Percentiles rank a stretch among this genome's conserved stretches.
phyloP scores from a whole-genome alignment of 2,888 invertebrate species.

The Abrostola triplasia region DNA sequence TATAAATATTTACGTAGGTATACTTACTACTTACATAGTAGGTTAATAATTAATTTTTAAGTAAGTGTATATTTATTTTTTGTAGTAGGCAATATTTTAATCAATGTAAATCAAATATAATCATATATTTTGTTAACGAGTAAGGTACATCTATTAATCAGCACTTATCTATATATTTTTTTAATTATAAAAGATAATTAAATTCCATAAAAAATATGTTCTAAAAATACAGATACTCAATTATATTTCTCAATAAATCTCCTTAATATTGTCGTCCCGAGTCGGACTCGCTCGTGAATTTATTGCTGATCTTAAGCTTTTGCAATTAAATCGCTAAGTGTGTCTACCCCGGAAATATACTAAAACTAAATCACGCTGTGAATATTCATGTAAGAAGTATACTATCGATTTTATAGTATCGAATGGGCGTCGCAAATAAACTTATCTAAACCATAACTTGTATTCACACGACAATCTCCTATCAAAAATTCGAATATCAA shows the following conservation, averaged over 20 bases:
- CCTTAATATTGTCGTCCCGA: background rate
- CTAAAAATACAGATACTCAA: no score
- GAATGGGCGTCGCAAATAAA: constrained; percentile 28
- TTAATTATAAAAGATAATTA: no score
- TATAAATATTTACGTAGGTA: constrained; percentile 21
- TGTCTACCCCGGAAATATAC: background rate
- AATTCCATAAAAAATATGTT: no score
- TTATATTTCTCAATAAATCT: no score
- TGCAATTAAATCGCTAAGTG: background rate
- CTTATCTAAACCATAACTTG: constrained; percentile 44
- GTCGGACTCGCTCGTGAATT: background rate
- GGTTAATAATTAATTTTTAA: no score
- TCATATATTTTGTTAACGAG: no score
- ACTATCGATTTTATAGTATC: constrained; percentile 25
- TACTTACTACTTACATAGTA: no score
- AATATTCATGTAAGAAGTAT: constrained; percentile 17
- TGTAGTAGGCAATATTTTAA: no score
- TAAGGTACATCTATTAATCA: no score
- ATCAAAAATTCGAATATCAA: constrained; percentile 44
- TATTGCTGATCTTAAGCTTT: constrained; percentile 1
- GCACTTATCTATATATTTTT: no score
- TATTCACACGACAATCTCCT: constrained; percentile 48
- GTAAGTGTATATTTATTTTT: no score
- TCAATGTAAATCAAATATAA: no score
- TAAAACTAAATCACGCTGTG: constrained; percentile 5